These are phyloP conservation scores for Sycophaga agraensis DNA, from an alignment of 1,140 invertebrate species.

Conservation along the genomic window DNA sequence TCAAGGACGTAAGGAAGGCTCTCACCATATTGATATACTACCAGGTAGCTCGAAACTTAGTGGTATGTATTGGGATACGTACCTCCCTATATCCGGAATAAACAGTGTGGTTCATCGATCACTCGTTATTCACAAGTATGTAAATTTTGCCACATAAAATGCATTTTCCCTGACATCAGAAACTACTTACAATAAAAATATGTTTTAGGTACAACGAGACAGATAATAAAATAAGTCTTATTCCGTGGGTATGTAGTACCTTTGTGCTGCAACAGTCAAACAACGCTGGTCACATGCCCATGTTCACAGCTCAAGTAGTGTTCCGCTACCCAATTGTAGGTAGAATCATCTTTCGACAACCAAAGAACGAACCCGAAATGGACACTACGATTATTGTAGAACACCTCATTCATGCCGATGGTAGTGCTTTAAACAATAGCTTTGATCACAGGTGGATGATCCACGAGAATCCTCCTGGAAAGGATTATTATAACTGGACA, in stretches of 20 bases:
- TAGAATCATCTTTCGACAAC: conserved; percentile 81
- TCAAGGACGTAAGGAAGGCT: conserved; percentile 69
- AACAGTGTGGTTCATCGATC: conserved; percentile 80
- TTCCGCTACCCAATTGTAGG: conserved; percentile 88
- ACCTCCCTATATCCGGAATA: conserved; percentile 79
- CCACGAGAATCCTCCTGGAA: conserved; percentile 65
- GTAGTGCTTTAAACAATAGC: conserved; percentile 77
- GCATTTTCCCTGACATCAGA: too few relatives aligned
- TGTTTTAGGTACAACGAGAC: conserved; percentile 51
- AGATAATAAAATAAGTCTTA: conserved; percentile 54
- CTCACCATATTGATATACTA: conserved; percentile 67
- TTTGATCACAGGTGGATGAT: conserved; percentile 72
- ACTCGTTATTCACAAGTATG: conserved; percentile 82
- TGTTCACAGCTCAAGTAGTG: conserved; percentile 72
- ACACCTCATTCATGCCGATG: conserved; percentile 84
- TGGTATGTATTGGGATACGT: conserved; percentile 79
- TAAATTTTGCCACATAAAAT: too few relatives aligned
- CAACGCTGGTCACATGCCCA: conserved; percentile 69
- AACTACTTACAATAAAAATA: too few relatives aligned
- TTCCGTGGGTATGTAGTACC: conserved; percentile 70
- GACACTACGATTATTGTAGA: conserved; percentile 80
- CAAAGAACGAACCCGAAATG: conserved; percentile 72
- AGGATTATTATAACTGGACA: conserved; percentile 91
- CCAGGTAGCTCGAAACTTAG: conserved; percentile 70
- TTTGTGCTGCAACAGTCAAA: conserved; percentile 66